Evolutionary conservation across 2,888 invertebrate species (phyloP).

Genomic region (Taphrorychus bicolor): DNA sequence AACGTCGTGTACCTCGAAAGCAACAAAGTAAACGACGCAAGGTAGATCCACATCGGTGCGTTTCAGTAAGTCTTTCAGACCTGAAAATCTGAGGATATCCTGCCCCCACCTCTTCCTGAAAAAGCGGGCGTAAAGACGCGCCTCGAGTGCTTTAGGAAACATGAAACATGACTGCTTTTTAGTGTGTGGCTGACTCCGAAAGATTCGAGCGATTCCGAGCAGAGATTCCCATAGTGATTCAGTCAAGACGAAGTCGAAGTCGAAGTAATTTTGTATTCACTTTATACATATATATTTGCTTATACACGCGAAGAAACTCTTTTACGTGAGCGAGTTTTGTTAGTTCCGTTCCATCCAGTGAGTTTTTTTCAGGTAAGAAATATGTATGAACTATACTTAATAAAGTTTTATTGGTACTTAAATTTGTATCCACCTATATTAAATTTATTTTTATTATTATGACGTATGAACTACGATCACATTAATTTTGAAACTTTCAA

Average conservation of each 20-base stretch:
- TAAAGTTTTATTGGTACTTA: too few relatives aligned
- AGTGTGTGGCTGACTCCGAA: slow-evolving; percentile 27
- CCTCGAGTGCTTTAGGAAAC: slow-evolving; percentile 28
- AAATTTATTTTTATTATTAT: too few relatives aligned
- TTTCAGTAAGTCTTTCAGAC: slow-evolving; percentile 21
- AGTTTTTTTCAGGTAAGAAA: not conserved
- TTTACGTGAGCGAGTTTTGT: not conserved
- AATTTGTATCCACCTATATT: too few relatives aligned
- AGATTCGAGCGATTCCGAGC: not conserved
- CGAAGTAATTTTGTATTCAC: not conserved
- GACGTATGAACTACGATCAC: too few relatives aligned
- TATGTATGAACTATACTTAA: not conserved
- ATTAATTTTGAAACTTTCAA: not conserved
- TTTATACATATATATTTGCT: too few relatives aligned
- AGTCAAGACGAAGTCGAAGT: not conserved
- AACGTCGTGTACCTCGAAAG: slow-evolving; percentile 8
- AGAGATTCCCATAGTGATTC: not conserved
- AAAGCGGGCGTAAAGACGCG: slow-evolving; percentile 19
- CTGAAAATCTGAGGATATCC: slow-evolving; percentile 38
- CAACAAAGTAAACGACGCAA: slow-evolving; percentile 3
- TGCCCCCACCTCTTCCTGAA: slow-evolving; percentile 34
- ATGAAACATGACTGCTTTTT: slow-evolving; percentile 9
- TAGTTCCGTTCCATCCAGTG: not conserved
- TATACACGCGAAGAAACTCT: not conserved
- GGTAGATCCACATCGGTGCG: slow-evolving; percentile 11